A percentile compares a stretch with the other conserved stretches of the same genome.
Evolutionary conservation across 2,113 vertebrate genomes (phyloP).

Genomic region (Passerina amoena): DNA sequence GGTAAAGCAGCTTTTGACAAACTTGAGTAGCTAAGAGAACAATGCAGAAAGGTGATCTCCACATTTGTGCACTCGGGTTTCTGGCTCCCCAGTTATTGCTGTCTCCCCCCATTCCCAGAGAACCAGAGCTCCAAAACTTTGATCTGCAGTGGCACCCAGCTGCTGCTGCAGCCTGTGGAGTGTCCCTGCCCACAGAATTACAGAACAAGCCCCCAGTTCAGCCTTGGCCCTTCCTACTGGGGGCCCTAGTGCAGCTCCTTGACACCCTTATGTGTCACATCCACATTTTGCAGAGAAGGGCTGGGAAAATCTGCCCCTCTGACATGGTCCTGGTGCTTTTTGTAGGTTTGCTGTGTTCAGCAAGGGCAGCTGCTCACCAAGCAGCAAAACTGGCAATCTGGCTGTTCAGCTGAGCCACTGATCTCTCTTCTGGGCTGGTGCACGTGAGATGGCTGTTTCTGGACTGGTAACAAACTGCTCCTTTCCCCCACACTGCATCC

Average conservation of each 20-base stretch:
- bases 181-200: neutral
- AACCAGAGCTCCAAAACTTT: neutral
- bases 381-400: neutral
- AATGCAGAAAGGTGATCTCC: neutral
- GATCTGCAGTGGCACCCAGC: neutral
- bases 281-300: neutral
- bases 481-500: neutral
- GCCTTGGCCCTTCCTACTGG: neutral
- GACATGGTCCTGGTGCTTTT: neutral
- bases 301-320: neutral
- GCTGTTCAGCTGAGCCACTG: neutral
- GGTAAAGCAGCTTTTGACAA: neutral
- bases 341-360: neutral
- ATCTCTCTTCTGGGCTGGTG: neutral
- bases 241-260: neutral
- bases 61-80: neutral
- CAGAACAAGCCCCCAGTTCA: neutral
- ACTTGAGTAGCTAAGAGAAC: neutral
- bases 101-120: neutral
- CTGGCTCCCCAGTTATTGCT: neutral
- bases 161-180: neutral
- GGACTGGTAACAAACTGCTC: neutral
- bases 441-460: neutral
- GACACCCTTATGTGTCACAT: neutral
- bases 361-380: conserved; percentile 8